Base-by-base conservation (phyloP, 2,888 invertebrate genomes). In the Ichneumon xanthorius region DNA sequence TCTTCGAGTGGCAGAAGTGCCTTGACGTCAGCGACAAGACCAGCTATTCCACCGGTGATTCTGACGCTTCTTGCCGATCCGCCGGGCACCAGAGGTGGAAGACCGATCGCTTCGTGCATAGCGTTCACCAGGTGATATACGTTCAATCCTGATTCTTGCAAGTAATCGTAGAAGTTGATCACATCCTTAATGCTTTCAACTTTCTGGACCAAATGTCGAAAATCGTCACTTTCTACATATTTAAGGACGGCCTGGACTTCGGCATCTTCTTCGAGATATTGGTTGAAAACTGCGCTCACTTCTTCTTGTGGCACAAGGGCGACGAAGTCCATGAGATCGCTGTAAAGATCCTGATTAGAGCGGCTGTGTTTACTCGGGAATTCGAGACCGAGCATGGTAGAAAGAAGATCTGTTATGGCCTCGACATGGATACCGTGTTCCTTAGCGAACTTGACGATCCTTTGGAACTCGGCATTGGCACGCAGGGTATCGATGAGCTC, bases 1-100 rank as follows among this genome's bases (percentile, higher is more conserved):
- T 92, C 80, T 0, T 91, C 86, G 0, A 89, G 1, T 0, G 93
- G 93, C 3, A 93, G 86, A 0, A 90, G 4, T 0, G 84, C 87
- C 40, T 84, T 79, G 48, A 92, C 67, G 4, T 92, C 93, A 0
- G 87, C 70, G 40, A 91, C 19, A n/a, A 93, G 77, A 4, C 90
- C 86, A 48, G 58, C 61, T 3, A 80, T 45, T 53, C 83, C 86
- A 63, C 65, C 53, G 30, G 83, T 80, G 16, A 48, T 53, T 48
- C 33, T 71, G 7, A 33, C 22, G 71, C 26, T 61, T 55, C 45
- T 76, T 19, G 14, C n/a, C n/a, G 33, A 6, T 26, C n/a, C 40
- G 45, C 22, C 14, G 0, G 84, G 80, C 3, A 58, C 50, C 0
- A 85, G 9, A 1, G 73, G 83, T 2, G 81, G 80, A 2, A 87